Conservation (phyloP, 2,797 vertebrate genomes). For the Sebastes diploproa region DNA sequence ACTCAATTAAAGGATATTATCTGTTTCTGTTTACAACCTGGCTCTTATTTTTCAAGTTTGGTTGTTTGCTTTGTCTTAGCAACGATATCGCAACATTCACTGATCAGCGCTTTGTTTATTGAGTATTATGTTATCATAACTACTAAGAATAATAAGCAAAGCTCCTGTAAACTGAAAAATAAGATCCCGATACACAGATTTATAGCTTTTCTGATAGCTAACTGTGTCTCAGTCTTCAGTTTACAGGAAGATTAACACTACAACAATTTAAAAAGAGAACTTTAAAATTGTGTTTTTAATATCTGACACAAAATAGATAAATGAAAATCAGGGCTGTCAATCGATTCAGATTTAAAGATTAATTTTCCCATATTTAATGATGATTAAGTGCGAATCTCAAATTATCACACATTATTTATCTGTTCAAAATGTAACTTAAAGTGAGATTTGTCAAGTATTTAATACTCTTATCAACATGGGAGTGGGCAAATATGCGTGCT, state of each 20-base stretch:
- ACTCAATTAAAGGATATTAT: not conserved
- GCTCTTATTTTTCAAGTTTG: not conserved
- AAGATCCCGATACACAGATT: too few relatives aligned
- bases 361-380: too few relatives aligned
- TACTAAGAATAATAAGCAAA: not conserved
- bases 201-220: not conserved
- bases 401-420: too few relatives aligned
- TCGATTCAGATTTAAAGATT: too few relatives aligned
- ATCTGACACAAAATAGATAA: not conserved
- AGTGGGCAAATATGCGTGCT: too few relatives aligned
- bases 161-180: not conserved
- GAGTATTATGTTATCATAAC: not conserved
- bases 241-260: not conserved
- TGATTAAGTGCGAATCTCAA: too few relatives aligned
- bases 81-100: not conserved
- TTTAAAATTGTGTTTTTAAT: not conserved
- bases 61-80: not conserved
- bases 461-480: too few relatives aligned
- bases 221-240: not conserved
- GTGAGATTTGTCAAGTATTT: too few relatives aligned
- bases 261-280: not conserved
- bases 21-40: not conserved
- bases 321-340: not conserved
- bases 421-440: too few relatives aligned
- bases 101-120: not conserved